Percentiles rank a stretch among this genome's conserved stretches.
Evolutionary conservation across 1,140 invertebrate species (phyloP).

Genomic region (Anthonomus grandis): DNA sequence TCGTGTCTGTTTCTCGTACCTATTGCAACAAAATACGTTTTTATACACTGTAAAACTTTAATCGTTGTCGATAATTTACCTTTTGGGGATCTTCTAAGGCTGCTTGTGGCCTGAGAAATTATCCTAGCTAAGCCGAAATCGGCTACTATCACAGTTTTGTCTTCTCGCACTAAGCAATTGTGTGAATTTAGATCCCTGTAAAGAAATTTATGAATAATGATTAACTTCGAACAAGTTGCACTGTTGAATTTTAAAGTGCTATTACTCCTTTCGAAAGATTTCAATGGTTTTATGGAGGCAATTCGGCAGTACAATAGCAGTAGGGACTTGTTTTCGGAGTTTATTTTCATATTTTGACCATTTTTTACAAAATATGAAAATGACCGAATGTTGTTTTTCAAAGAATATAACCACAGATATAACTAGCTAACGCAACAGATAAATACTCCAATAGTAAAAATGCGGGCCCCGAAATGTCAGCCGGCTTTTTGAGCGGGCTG

Average conservation of each 20-base stretch:
- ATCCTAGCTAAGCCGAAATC: conserved; percentile 93
- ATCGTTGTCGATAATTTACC: conserved; percentile 2
- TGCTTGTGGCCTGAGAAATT: conserved; percentile 61
- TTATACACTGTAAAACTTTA: not conserved
- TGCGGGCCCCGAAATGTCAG: no score
- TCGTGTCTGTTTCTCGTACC: conserved; percentile 54
- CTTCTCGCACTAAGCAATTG: conserved; percentile 85
- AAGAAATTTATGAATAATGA: not conserved
- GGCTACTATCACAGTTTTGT: conserved; percentile 87
- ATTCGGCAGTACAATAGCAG: no score
- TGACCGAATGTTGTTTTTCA: no score
- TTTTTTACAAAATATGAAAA: no score
- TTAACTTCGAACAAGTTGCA: no score
- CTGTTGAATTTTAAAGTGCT: no score
- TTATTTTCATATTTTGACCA: no score
- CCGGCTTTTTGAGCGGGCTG: no score
- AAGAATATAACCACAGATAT: no score
- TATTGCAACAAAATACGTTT: not conserved
- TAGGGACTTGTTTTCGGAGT: no score
- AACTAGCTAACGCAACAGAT: no score
- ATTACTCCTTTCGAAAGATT: not conserved
- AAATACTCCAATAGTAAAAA: no score
- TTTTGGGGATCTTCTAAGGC: conserved; percentile 37
- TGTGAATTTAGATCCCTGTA: conserved; percentile 87
- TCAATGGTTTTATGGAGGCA: not conserved